These are phyloP conservation scores for Enteromius thamalakanensis DNA, from an alignment of 2,797 vertebrate genomes.

Conservation along the genomic window DNA sequence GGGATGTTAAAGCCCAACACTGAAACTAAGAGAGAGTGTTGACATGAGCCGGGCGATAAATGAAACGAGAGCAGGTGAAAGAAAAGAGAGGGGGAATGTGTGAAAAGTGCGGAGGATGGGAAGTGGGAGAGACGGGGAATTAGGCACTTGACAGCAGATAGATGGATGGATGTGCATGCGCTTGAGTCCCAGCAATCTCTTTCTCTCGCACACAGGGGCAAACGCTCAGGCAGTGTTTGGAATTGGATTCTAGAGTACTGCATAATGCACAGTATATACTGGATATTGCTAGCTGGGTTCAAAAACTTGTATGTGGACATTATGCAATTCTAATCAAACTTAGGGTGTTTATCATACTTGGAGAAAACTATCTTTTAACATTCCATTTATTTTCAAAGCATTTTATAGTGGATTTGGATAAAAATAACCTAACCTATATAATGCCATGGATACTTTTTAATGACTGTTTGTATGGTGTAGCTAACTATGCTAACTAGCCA, in stretches of 20 bases:
- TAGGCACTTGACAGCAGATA: constrained; percentile 36
- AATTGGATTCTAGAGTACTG: constrained; percentile 4
- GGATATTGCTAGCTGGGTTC: not conserved
- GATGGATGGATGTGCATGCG: constrained; percentile 22
- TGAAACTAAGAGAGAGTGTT: constrained; percentile 31
- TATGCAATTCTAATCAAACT: constrained; percentile 4
- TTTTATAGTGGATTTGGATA: not conserved
- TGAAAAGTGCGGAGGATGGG: constrained; percentile 45
- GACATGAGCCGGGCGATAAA: constrained; percentile 43
- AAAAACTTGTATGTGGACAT: not conserved
- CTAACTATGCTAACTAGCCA: not conserved
- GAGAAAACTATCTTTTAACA: not conserved
- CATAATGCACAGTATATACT: not conserved
- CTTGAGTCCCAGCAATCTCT: constrained; percentile 12
- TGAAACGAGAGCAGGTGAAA: constrained; percentile 36
- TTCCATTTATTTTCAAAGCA: not conserved
- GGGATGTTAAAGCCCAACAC: constrained; percentile 31
- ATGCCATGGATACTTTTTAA: not conserved
- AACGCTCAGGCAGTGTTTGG: not conserved
- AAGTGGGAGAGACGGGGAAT: constrained; percentile 52
- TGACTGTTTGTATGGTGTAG: not conserved
- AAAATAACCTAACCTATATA: not conserved
- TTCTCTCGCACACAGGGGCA: not conserved
- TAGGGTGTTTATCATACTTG: not conserved
- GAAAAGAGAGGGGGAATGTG: constrained; percentile 44